Evolutionary conservation across 2,797 vertebrate genomes (phyloP).

Genomic region (Melanotaenia pygmaea): DNA sequence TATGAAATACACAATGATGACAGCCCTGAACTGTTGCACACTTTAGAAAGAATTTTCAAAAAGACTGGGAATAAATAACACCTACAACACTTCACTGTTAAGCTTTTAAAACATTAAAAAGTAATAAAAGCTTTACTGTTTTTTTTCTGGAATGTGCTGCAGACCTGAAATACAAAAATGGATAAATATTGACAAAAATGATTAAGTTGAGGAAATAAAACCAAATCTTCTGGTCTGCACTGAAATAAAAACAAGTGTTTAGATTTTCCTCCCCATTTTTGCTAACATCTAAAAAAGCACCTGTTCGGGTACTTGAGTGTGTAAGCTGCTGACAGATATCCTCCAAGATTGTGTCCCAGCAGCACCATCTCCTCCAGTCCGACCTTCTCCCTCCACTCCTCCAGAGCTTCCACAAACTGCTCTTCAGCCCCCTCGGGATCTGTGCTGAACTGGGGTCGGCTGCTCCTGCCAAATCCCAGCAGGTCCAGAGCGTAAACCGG

Average conservation of each 20-base stretch:
- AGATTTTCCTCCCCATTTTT: too few relatives aligned
- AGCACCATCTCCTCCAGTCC: slow-evolving; percentile 90
- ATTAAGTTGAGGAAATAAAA: too few relatives aligned
- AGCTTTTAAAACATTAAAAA: too few relatives aligned
- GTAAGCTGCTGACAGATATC: slow-evolving; percentile 91
- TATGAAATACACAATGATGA: too few relatives aligned
- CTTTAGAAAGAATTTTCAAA: too few relatives aligned
- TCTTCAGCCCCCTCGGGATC: slow-evolving; percentile 87
- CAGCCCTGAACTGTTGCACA: too few relatives aligned
- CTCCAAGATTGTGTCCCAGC: slow-evolving; percentile 94
- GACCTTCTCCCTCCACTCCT: slow-evolving; percentile 91
- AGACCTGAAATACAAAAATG: background rate
- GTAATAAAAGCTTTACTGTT: too few relatives aligned
- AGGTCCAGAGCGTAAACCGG: slow-evolving; percentile 91
- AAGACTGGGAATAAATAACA: too few relatives aligned
- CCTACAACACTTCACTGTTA: too few relatives aligned
- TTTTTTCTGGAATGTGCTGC: too few relatives aligned
- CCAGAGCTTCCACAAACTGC: slow-evolving; percentile 90
- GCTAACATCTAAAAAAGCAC: slow-evolving; percentile 69
- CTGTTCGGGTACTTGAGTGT: slow-evolving; percentile 90
- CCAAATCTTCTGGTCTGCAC: too few relatives aligned
- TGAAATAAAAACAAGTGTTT: too few relatives aligned
- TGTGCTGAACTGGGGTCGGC: slow-evolving; percentile 84
- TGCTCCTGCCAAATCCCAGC: slow-evolving; percentile 94
- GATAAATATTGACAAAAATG: background rate